A percentile compares a stretch with the other conserved stretches of the same genome.
Conservation (phyloP, 2,113 vertebrate species). For the Scomber colias region DNA sequence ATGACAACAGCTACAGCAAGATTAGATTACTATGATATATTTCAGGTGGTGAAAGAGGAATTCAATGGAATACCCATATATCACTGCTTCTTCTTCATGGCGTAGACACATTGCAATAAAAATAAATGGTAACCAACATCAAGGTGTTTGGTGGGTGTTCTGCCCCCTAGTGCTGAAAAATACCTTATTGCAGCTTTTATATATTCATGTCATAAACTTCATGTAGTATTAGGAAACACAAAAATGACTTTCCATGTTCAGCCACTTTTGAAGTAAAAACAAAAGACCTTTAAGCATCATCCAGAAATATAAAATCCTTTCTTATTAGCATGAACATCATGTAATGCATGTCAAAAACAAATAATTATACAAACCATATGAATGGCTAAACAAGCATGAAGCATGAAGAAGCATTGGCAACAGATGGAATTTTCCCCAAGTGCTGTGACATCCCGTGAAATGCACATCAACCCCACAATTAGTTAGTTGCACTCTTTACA, state of each 20-base stretch:
- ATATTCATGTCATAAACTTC: background rate
- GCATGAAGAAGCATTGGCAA: conserved; percentile 66
- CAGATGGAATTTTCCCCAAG: conserved; percentile 74
- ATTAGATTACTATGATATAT: background rate
- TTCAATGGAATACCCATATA: too few species aligned
- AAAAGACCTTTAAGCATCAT: background rate
- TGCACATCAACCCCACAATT: conserved; percentile 68
- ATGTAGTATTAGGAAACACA: too few species aligned
- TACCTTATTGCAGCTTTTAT: background rate
- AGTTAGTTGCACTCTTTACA: conserved; percentile 39
- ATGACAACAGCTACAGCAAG: too few species aligned
- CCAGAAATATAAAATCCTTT: conserved; percentile 6
- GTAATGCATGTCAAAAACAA: conserved; percentile 52
- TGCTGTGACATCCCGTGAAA: conserved; percentile 61
- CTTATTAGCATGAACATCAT: conserved; percentile 52
- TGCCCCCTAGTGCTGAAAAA: conserved; percentile 33
- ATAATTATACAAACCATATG: conserved; percentile 46
- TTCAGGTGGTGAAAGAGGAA: background rate
- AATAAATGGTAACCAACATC: background rate
- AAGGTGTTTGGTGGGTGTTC: background rate
- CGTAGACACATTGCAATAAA: background rate
- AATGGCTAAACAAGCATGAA: conserved; percentile 68
- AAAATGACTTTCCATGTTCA: background rate
- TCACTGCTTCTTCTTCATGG: too few species aligned
- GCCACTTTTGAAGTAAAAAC: background rate